Evolutionary conservation across 2,113 vertebrate genomes (phyloP).

Genomic region (Axis porcinus): DNA sequence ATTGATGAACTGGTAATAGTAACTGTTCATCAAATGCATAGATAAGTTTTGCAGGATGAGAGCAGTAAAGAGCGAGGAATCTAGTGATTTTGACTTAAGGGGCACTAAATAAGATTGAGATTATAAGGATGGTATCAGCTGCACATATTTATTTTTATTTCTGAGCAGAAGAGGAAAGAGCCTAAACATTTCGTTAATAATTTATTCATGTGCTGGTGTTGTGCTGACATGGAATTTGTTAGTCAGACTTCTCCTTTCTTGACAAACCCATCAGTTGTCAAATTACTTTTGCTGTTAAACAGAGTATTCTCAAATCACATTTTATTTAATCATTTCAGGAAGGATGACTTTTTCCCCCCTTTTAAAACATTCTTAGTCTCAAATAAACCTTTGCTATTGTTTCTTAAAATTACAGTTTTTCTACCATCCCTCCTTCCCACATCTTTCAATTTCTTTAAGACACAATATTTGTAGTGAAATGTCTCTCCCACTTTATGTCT

Average conservation of each 20-base stretch:
- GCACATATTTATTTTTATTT: background rate
- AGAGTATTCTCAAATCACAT: background rate
- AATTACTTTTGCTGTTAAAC: slow-evolving; percentile 19
- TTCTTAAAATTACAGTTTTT: slow-evolving; percentile 32
- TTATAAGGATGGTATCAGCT: background rate
- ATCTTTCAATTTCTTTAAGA: background rate
- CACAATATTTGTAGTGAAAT: background rate
- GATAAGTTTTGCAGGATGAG: background rate
- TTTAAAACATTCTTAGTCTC: background rate
- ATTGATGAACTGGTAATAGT: background rate
- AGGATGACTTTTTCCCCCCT: background rate
- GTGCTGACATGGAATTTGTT: slow-evolving; percentile 36
- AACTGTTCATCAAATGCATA: background rate
- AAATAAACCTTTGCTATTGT: background rate
- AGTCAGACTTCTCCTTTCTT: slow-evolving; percentile 43
- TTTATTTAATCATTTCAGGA: slow-evolving; percentile 38
- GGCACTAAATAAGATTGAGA: background rate
- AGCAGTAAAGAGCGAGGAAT: background rate
- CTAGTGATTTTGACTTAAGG: background rate
- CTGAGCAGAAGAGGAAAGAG: background rate
- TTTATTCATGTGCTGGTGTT: background rate
- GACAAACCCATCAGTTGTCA: slow-evolving; percentile 37
- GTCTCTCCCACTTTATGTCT: background rate
- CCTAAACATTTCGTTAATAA: background rate
- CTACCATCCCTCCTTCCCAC: background rate